A percentile compares a stretch with the other conserved stretches of the same genome.
phyloP scores from a whole-genome alignment of 1,140 invertebrate genomes.

The Drosophila murphyi region DNA sequence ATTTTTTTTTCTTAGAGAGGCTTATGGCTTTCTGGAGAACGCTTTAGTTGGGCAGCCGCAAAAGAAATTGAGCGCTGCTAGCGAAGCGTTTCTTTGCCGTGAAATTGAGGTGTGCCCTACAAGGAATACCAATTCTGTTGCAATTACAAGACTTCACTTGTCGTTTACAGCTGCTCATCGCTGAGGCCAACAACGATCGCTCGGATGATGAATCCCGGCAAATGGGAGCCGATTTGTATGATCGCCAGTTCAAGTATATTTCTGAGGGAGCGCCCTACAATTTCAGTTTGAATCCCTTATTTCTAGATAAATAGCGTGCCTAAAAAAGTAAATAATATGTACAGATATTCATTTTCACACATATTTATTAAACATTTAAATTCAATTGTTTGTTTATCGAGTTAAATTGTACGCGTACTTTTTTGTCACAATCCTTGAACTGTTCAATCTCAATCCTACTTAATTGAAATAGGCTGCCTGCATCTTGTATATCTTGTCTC shows the following conservation, averaged over 20 bases:
- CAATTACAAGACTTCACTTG: background rate
- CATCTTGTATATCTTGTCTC: conserved; percentile 31
- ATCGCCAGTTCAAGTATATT: conserved; percentile 20
- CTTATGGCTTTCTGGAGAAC: conserved; percentile 67
- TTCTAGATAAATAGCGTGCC: conserved; percentile 2
- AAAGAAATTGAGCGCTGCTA: conserved; percentile 38
- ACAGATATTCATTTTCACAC: conserved; percentile 64
- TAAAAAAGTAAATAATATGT: background rate
- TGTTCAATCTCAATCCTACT: conserved; percentile 45
- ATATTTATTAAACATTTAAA: conserved; percentile 82
- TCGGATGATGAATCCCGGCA: conserved; percentile 43
- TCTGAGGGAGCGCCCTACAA: conserved; percentile 42
- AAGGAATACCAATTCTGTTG: background rate
- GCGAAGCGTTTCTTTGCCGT: conserved; percentile 49
- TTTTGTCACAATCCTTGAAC: conserved; percentile 50
- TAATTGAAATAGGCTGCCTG: conserved; percentile 36
- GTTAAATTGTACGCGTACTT: conserved; percentile 67
- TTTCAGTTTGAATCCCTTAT: conserved; percentile 57
- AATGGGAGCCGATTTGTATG: conserved; percentile 36
- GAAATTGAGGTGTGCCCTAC: conserved; percentile 69
- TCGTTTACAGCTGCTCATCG: conserved; percentile 54
- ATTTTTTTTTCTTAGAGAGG: conserved; percentile 46
- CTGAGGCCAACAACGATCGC: conserved; percentile 64
- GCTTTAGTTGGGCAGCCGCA: conserved; percentile 70
- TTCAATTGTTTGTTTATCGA: conserved; percentile 66